These are phyloP conservation scores for Coleophora flavipennella DNA, from an alignment of 2,888 invertebrate species.

Conservation along the genomic window DNA sequence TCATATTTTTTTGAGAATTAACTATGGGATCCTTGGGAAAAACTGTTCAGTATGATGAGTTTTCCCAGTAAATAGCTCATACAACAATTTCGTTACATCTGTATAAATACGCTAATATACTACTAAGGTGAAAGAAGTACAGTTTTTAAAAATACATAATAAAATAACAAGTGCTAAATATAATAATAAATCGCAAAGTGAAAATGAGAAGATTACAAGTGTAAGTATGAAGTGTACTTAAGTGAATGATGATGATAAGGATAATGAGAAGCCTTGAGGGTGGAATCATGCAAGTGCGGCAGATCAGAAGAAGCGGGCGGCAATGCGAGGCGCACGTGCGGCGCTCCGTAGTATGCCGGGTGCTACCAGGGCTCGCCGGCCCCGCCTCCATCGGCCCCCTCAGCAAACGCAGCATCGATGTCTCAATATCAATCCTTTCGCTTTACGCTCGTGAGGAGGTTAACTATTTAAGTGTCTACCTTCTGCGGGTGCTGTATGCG, in stretches of 20 bases:
- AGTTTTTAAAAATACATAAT: background rate
- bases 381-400: constrained; percentile 67
- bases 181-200: background rate
- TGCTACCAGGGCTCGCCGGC: constrained; percentile 23
- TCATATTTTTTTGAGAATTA: too few species aligned
- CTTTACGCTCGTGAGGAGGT: constrained; percentile 73
- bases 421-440: constrained; percentile 62
- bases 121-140: background rate
- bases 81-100: too few species aligned
- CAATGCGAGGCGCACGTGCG: constrained; percentile 36
- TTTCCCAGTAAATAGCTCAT: too few species aligned
- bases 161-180: background rate
- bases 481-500: constrained; percentile 88
- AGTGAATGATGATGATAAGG: constrained; percentile 7
- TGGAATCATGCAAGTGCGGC: constrained; percentile 22
- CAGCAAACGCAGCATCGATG: constrained; percentile 59
- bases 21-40: too few species aligned
- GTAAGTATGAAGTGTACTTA: background rate
- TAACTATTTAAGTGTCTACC: constrained; percentile 75
- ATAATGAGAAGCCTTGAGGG: constrained; percentile 5
- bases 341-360: constrained; percentile 26
- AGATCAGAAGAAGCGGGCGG: constrained; percentile 42
- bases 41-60: too few species aligned
- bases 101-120: too few species aligned
- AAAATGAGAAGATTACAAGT: background rate